phyloP scores from a whole-genome alignment of 35 echinoderm and acorn worm genomes.

The Strongylocentrotus purpuratus region DNA sequence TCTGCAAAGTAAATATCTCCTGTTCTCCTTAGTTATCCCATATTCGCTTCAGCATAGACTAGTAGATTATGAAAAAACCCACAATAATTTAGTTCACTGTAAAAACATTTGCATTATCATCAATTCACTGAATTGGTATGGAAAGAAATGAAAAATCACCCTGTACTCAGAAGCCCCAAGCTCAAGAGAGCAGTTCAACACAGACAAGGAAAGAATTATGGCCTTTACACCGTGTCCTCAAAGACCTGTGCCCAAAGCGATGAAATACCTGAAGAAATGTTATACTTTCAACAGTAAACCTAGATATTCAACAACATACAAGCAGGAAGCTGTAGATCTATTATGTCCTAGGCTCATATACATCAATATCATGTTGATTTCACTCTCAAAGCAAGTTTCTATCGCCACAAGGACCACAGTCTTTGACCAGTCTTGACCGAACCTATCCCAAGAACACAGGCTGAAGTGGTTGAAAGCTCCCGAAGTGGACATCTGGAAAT shows the following conservation, averaged over 20 bases:
- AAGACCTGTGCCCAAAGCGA: neutral
- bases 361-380: neutral
- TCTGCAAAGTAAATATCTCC: neutral
- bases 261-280: neutral
- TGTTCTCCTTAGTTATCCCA: neutral
- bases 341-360: neutral
- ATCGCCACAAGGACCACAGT: neutral
- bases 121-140: slow-evolving; percentile 11
- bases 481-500: neutral
- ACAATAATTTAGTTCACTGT: slow-evolving; percentile 6
- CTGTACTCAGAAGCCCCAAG: neutral
- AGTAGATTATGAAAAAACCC: neutral
- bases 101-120: slow-evolving; percentile 20
- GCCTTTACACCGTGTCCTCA: neutral
- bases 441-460: neutral
- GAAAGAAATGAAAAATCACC: neutral
- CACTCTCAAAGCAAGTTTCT: neutral
- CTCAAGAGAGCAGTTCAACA: neutral
- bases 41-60: neutral
- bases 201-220: neutral
- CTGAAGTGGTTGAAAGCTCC: neutral
- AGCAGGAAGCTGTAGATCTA: neutral
- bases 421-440: neutral
- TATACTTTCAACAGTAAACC: neutral
- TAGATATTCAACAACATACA: neutral